phyloP scores from a whole-genome alignment of 2,797 vertebrate genomes.

The Enteromius radiatus region DNA sequence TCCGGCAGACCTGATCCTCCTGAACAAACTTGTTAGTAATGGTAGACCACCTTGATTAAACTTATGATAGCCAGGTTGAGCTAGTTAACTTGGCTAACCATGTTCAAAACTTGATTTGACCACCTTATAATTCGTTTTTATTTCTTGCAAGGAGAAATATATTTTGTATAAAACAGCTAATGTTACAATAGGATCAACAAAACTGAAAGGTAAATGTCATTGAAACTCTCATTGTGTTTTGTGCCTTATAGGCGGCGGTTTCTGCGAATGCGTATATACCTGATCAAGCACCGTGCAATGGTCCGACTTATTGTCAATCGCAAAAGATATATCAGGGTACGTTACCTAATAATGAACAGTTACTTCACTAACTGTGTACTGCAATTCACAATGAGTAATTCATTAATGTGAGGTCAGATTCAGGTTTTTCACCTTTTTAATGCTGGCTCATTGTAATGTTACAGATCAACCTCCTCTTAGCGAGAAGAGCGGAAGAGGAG shows the following conservation, averaged over 20 bases:
- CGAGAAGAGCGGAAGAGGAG: slow-evolving; percentile 71
- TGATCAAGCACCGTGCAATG: slow-evolving; percentile 85
- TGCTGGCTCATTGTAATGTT: slow-evolving; percentile 33
- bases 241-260: slow-evolving; percentile 79
- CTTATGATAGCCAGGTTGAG: background rate
- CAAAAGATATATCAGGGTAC: slow-evolving; percentile 90
- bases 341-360: background rate
- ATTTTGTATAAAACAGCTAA: background rate
- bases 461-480: slow-evolving; percentile 76
- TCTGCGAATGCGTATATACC: slow-evolving; percentile 78
- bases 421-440: background rate
- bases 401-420: background rate
- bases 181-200: background rate
- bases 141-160: background rate
- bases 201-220: background rate
- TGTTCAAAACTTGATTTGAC: background rate
- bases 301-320: slow-evolving; percentile 84
- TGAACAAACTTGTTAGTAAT: background rate
- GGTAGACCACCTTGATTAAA: background rate
- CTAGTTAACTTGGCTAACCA: background rate
- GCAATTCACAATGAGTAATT: background rate
- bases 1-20: background rate
- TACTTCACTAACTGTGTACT: background rate
- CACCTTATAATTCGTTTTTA: background rate
- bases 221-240: background rate